phyloP scores from a whole-genome alignment of 2,113 vertebrate genomes.

The Sander lucioperca region DNA sequence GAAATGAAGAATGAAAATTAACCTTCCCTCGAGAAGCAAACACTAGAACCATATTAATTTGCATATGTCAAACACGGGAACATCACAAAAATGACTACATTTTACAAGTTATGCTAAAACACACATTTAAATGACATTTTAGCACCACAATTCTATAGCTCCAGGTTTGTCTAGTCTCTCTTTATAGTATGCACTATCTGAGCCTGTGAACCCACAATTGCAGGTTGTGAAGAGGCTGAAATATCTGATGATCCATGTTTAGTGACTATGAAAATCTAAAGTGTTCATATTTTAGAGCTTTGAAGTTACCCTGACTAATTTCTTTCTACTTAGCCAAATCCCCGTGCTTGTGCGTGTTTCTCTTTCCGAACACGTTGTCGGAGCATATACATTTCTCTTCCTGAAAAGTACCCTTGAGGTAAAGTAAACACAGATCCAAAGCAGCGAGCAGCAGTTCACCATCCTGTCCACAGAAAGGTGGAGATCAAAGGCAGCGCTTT shows the following conservation, averaged over 20 bases:
- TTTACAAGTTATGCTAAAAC: background rate
- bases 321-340: constrained; percentile 14
- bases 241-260: background rate
- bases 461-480: constrained; percentile 75
- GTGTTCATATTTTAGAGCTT: constrained; percentile 3
- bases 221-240: background rate
- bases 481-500: constrained; percentile 79
- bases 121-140: background rate
- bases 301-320: background rate
- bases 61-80: background rate
- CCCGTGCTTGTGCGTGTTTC: constrained; percentile 1
- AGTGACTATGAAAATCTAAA: constrained; percentile 23
- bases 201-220: background rate
- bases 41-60: background rate
- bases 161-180: background rate
- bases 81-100: background rate
- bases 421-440: constrained; percentile 76
- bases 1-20: background rate
- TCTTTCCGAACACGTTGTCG: constrained; percentile 12
- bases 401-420: constrained; percentile 66
- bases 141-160: background rate
- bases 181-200: background rate
- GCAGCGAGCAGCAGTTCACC: constrained; percentile 65
- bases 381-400: constrained; percentile 42
- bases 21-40: background rate